Evolutionary conservation across 2,797 vertebrate genomes (phyloP).

Genomic region (Gymnoscopelus braueri): DNA sequence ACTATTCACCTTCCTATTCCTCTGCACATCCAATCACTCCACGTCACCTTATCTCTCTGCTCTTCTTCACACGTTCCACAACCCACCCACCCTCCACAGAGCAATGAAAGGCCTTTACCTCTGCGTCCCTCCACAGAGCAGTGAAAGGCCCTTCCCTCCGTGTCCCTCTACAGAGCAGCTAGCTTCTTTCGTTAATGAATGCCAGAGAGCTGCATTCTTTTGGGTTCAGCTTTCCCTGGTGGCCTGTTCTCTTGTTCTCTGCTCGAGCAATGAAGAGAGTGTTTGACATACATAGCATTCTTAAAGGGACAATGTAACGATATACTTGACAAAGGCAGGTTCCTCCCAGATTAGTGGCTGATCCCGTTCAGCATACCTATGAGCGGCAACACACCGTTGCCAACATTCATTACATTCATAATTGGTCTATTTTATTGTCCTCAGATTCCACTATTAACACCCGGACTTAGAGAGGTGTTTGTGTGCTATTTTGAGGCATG

Average conservation of each 20-base stretch:
- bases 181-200: constrained; percentile 72
- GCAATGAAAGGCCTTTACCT: constrained; percentile 6
- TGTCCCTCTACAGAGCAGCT: constrained; percentile 51
- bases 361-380: constrained; percentile 57
- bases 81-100: constrained; percentile 39
- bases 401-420: constrained; percentile 44
- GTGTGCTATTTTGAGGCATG: constrained; percentile 34
- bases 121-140: constrained; percentile 44
- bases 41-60: neutral
- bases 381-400: constrained; percentile 38
- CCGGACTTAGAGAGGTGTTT: constrained; percentile 30
- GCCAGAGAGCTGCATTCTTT: constrained; percentile 75
- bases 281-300: constrained; percentile 76
- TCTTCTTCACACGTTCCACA: constrained; percentile 35
- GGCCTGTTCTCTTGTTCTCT: constrained; percentile 74
- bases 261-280: constrained; percentile 58
- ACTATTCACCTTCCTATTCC: constrained; percentile 3
- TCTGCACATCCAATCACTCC: constrained; percentile 9
- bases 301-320: constrained; percentile 62
- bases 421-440: constrained; percentile 35
- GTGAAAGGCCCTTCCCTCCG: constrained; percentile 3
- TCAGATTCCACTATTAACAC: constrained; percentile 13
- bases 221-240: constrained; percentile 75
- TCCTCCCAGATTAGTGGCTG: constrained; percentile 68
- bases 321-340: constrained; percentile 72